Evolutionary conservation across 2,113 vertebrate genomes (phyloP).

Genomic region (Vulpes lagopus): DNA sequence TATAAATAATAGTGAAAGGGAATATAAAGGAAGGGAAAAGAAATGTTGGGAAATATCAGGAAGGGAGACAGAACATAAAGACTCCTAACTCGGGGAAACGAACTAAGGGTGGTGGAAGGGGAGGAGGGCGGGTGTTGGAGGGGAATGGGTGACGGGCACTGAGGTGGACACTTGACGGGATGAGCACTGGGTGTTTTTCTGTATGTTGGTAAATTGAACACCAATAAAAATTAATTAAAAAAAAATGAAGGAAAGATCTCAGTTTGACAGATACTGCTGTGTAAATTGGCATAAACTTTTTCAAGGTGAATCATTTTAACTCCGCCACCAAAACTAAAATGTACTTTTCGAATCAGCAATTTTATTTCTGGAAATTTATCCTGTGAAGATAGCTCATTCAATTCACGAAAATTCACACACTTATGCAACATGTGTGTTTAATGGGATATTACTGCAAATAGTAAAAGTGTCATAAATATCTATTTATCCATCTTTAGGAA

Average conservation of each 20-base stretch:
- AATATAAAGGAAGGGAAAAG: too few species aligned
- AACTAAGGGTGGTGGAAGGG: too few species aligned
- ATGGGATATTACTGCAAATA: background rate
- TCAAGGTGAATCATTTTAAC: background rate
- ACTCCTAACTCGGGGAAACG: too few species aligned
- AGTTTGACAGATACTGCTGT: background rate
- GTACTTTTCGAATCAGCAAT: background rate
- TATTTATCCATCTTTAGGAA: background rate
- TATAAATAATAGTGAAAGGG: too few species aligned
- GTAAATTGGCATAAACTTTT: background rate
- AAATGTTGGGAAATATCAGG: too few species aligned
- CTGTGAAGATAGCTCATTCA: background rate
- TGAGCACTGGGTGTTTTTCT: too few species aligned
- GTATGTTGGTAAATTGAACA: too few species aligned
- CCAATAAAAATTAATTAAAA: too few species aligned
- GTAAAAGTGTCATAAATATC: background rate
- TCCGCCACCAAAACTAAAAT: background rate
- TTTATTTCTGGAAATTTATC: slow-evolving; percentile 25
- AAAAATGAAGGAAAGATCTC: background rate
- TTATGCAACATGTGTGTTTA: background rate
- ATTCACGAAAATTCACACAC: background rate
- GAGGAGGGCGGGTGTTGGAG: too few species aligned
- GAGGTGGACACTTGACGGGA: too few species aligned
- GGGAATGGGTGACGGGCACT: too few species aligned
- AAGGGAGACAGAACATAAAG: too few species aligned